Conservation (phyloP, 2,113 vertebrate genomes). For the Mustelus asterias region DNA sequence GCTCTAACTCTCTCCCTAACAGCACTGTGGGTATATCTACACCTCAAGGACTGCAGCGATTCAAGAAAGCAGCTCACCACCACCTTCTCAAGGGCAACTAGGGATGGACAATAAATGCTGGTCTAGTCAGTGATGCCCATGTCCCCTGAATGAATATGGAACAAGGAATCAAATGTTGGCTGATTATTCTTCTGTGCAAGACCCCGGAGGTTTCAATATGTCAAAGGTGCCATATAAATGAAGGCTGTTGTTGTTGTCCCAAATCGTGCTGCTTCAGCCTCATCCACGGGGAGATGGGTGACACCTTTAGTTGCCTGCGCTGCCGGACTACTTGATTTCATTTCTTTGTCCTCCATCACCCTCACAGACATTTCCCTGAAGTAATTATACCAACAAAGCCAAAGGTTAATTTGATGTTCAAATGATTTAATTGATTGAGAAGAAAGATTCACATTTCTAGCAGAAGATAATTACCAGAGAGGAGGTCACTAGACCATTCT, state of each 20-base stretch:
- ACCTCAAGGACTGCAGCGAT: no score
- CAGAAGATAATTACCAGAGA: neutral
- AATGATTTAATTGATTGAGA: neutral
- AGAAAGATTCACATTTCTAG: neutral
- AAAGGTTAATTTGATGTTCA: constrained; percentile 1
- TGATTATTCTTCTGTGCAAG: neutral
- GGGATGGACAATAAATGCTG: no score
- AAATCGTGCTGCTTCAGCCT: neutral
- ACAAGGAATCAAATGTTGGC: neutral
- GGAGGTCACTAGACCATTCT: neutral
- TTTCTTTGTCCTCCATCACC: neutral
- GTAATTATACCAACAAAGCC: neutral
- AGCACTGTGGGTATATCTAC: no score
- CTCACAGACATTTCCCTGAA: neutral
- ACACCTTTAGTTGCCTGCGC: neutral
- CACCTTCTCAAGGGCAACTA: no score
- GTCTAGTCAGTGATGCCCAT: no score
- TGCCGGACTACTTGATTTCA: neutral
- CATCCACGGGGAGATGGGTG: neutral
- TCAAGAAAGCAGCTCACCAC: no score
- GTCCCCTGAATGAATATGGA: no score
- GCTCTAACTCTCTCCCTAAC: no score
- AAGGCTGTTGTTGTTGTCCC: neutral
- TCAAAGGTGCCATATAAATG: neutral
- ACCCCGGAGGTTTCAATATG: neutral